Evolutionary conservation across 2,797 vertebrate genomes (phyloP).

Genomic region (Numenius phaeopus): DNA sequence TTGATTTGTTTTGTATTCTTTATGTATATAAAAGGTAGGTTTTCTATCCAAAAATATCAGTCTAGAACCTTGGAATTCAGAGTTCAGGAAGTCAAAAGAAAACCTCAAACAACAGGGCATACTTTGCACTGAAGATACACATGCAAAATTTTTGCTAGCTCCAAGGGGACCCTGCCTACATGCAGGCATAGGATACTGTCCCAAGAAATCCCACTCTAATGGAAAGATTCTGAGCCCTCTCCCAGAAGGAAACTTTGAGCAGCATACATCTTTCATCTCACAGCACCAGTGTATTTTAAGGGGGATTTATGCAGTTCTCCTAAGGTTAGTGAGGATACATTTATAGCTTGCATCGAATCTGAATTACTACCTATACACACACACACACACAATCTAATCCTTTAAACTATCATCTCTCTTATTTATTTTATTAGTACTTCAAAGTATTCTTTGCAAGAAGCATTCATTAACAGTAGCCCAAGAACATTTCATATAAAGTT

Average conservation of each 20-base stretch:
- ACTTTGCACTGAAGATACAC: not conserved
- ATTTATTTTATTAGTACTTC: not conserved
- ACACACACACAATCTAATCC: not conserved
- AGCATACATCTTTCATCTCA: not conserved
- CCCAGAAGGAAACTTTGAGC: not conserved
- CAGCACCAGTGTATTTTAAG: not conserved
- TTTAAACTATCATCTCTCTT: not conserved
- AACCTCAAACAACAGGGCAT: not conserved
- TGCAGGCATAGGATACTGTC: not conserved
- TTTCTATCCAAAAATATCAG: not conserved
- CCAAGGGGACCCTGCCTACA: not conserved
- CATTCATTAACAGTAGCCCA: not conserved
- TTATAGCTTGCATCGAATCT: not conserved
- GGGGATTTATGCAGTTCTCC: not conserved
- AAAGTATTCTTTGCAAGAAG: not conserved
- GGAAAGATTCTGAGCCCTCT: not conserved
- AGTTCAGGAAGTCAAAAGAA: not conserved
- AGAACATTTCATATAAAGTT: not conserved
- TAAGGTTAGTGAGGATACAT: not conserved
- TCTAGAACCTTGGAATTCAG: not conserved
- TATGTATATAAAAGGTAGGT: not conserved
- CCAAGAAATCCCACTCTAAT: not conserved
- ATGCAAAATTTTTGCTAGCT: not conserved
- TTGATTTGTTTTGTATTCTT: not conserved
- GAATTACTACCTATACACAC: not conserved